Evolutionary conservation across 2,888 invertebrate species (phyloP).

Genomic region (Eueremaeus valkanovi): DNA sequence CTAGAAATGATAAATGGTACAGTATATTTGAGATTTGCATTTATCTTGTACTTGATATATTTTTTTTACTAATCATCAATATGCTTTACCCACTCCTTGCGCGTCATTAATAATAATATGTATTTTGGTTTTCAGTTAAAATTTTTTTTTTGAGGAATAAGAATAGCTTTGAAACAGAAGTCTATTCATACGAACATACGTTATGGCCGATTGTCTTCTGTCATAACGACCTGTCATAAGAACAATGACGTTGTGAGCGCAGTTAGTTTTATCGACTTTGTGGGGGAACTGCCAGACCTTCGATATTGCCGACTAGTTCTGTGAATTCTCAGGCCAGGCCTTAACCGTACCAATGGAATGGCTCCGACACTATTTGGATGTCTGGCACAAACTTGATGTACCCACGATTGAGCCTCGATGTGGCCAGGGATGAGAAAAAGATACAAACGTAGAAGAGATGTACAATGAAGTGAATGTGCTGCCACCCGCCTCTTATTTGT

Average conservation of each 20-base stretch:
- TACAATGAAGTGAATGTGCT: conserved; percentile 75
- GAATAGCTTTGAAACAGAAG: conserved; percentile 66
- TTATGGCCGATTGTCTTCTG: conserved; percentile 79
- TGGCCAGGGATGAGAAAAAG: conserved; percentile 41
- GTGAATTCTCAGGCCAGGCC: conserved; percentile 83
- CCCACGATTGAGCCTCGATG: not conserved
- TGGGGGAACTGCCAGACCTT: conserved; percentile 96
- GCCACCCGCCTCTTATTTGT: conserved; percentile 72
- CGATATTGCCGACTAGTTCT: conserved; percentile 97
- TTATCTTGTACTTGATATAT: conserved; percentile 52
- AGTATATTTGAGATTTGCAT: too few species aligned
- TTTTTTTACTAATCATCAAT: conserved; percentile 51
- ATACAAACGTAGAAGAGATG: conserved; percentile 61
- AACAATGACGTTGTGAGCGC: conserved; percentile 61
- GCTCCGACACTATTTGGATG: conserved; percentile 71
- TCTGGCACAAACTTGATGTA: conserved; percentile 51
- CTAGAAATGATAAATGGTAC: conserved; percentile 65
- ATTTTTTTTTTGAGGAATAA: conserved; percentile 61
- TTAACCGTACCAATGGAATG: conserved; percentile 70
- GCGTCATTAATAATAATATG: too few species aligned
- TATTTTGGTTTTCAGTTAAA: conserved; percentile 68
- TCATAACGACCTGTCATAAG: conserved; percentile 92
- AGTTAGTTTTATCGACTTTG: conserved; percentile 93
- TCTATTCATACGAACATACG: conserved; percentile 61
- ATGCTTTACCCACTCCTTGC: too few species aligned